Base-by-base conservation (phyloP, 2,797 vertebrate genomes). In the Lepilemur ruficaudatus region DNA sequence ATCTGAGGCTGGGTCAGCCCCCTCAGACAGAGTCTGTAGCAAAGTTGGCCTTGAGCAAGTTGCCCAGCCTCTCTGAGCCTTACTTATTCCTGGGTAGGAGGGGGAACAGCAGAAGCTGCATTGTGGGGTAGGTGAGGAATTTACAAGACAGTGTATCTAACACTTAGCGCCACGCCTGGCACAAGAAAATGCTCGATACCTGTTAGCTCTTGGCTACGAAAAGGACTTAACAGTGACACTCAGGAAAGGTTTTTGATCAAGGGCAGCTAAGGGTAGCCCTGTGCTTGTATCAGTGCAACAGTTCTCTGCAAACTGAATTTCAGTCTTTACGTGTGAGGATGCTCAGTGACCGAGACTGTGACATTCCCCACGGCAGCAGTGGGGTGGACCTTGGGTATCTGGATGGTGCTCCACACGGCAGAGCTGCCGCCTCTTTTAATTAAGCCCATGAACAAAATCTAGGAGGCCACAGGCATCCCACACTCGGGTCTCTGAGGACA, bases 41-140 rank as follows among this genome's bases (percentile, higher is more conserved):
- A 50, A 61, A 80, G 50, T 32, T 85, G 93, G 93, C 96, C 76
- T 95, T 92, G 76, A 65, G n/a, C 43, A 38, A 23, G 57, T 82
- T 35, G 35, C 59, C 94, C 93, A 70, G 70, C 48, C 8, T 93
- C 41, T 79, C 38, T 63, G 48, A 78, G 35, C 88, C 38, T 73
- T 32, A 18, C 87, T 95, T 87, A 67, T 76, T 88, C 57, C 50
- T 65, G 43, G 76, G 8, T 88, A 46, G 82, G 50, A 84, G 52
- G 18, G 55, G 13, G 84, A 76, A 46, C 23, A 50, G 5, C 46
- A 55, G 8, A 32, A 73, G 41, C 78, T 78, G 7, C 43, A 28
- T 28, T 75, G 12, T 43, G 32, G 48, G 48, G 18, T 73, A 14
- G 1, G 48, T 73, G 50, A 81, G 22, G 81, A 81, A 63, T 61